Evolutionary conservation across 2,888 invertebrate genomes (phyloP).

Genomic region (Clusia tigrina): DNA sequence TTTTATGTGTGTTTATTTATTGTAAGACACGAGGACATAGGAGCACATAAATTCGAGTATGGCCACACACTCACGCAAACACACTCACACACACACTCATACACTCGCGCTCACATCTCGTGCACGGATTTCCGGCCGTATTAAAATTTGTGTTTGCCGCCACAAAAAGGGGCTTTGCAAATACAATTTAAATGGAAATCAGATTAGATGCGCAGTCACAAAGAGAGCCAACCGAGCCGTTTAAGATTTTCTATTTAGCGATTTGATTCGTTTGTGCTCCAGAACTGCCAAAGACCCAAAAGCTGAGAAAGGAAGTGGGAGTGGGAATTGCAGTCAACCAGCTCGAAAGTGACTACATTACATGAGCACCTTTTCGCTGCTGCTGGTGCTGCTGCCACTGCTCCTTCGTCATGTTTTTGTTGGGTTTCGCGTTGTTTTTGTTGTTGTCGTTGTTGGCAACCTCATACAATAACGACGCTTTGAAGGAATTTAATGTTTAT

Average conservation of each 20-base stretch:
- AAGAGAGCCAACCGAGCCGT: background rate
- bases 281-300: too few species aligned
- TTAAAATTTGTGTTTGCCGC: background rate
- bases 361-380: background rate
- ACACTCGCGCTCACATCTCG: background rate
- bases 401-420: too few species aligned
- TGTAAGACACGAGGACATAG: too few species aligned
- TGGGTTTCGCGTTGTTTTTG: too few species aligned
- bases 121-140: background rate
- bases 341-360: too few species aligned
- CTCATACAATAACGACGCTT: background rate
- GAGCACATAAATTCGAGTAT: too few species aligned
- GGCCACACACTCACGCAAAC: too few species aligned
- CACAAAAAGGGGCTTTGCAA: constrained; percentile 19
- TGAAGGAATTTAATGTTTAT: background rate
- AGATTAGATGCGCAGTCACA: constrained; percentile 6
- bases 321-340: too few species aligned
- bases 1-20: too few species aligned
- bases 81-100: background rate
- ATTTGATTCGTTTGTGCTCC: background rate
- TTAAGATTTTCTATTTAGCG: background rate
- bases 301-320: too few species aligned
- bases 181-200: constrained; percentile 32
- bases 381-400: background rate
- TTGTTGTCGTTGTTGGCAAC: background rate